Conservation (phyloP, 2,113 vertebrate species). For the Varanus komodoensis region DNA sequence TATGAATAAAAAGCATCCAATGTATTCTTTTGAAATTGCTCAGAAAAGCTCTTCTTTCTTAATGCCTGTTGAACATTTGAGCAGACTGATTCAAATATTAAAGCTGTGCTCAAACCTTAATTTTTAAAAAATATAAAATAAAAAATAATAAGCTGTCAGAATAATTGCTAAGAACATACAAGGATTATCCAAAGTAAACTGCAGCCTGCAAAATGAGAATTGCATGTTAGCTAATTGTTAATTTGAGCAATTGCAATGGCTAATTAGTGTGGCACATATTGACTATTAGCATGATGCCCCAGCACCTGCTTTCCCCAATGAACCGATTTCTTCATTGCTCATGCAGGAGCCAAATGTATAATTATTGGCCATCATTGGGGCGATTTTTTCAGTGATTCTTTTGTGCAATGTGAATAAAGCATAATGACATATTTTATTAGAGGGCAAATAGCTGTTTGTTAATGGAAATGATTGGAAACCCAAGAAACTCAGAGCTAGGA, state of each 20-base stretch:
- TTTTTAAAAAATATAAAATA: constrained; percentile 83
- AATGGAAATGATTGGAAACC: constrained; percentile 90
- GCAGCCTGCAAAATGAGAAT: constrained; percentile 92
- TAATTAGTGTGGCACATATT: constrained; percentile 98
- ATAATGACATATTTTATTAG: constrained; percentile 99
- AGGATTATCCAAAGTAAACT: constrained; percentile 95
- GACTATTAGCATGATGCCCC: constrained; percentile 99
- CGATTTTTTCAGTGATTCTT: constrained; percentile 98
- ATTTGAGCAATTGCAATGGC: constrained; percentile 97
- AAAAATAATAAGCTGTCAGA: constrained; percentile 91
- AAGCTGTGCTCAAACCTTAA: constrained; percentile 84
- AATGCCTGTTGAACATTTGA: constrained; percentile 85
- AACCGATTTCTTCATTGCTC: constrained; percentile 88
- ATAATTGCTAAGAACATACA: constrained; percentile 90
- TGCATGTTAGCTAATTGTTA: constrained; percentile 99
- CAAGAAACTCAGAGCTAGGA: constrained; percentile 83
- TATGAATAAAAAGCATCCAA: constrained; percentile 76
- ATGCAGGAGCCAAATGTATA: constrained; percentile 99
- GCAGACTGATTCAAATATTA: constrained; percentile 82
- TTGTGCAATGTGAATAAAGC: constrained; percentile 99
- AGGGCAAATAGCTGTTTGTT: constrained; percentile 96
- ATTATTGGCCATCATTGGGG: constrained; percentile 99
- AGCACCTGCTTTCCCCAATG: constrained; percentile 98
- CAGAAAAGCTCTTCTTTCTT: constrained; percentile 81
- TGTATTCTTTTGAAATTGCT: constrained; percentile 77